These are phyloP conservation scores for Plebejus anna DNA, from an alignment of 2,888 invertebrate genomes.

Conservation along the genomic window DNA sequence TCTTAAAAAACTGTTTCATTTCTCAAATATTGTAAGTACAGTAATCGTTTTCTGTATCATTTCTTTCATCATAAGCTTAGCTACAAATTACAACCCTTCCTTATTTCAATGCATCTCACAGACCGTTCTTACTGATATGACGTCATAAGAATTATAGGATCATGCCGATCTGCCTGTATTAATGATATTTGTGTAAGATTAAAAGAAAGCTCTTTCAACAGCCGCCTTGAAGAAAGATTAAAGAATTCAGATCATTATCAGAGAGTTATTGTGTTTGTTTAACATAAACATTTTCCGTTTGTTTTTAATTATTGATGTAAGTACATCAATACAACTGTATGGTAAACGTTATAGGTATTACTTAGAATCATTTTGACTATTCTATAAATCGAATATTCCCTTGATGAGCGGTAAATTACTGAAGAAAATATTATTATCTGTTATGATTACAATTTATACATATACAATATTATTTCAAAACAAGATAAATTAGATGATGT, in stretches of 20 bases:
- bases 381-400: no score
- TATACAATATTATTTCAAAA: conserved; percentile 19
- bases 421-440: background rate
- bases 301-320: background rate
- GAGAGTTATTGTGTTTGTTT: background rate
- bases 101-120: background rate
- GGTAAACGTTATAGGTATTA: background rate
- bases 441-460: background rate
- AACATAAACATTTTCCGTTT: background rate
- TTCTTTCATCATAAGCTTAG: background rate
- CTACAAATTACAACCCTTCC: background rate
- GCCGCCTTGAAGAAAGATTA: background rate
- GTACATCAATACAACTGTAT: background rate
- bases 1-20: background rate
- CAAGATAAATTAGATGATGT: conserved; percentile 18
- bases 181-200: background rate
- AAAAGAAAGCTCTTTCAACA: background rate
- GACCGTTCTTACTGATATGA: background rate
- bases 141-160: background rate
- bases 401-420: background rate
- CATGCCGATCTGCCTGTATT: background rate
- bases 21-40: background rate
- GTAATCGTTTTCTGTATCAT: background rate
- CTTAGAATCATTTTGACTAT: background rate
- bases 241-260: background rate